phyloP scores from a whole-genome alignment of 2,797 vertebrate genomes.

The Sebastes taczanowskii region DNA sequence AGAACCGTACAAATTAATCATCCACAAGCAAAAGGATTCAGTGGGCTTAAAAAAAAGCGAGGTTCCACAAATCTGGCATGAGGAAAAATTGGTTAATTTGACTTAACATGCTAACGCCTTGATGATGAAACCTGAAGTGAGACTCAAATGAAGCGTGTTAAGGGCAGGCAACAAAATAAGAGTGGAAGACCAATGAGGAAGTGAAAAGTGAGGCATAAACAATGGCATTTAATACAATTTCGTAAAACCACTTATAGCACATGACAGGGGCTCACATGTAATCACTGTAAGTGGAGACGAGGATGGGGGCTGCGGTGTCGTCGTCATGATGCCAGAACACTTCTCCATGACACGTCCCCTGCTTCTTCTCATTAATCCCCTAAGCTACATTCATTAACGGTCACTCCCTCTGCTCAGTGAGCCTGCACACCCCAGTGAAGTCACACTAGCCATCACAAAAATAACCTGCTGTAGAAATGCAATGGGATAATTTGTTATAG shows the following conservation, averaged over 20 bases:
- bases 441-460: conserved; percentile 65
- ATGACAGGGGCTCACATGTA: conserved; percentile 85
- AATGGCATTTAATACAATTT: conserved; percentile 85
- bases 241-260: conserved; percentile 79
- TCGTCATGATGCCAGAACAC: conserved; percentile 72
- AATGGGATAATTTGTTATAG: conserved; percentile 57
- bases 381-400: conserved; percentile 80
- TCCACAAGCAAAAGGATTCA: conserved; percentile 42
- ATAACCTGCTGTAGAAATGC: conserved; percentile 67
- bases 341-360: conserved; percentile 79
- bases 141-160: conserved; percentile 75
- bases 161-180: conserved; percentile 60
- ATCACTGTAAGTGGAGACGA: conserved; percentile 81
- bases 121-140: conserved; percentile 77
- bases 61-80: conserved; percentile 55
- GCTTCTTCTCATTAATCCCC: conserved; percentile 83
- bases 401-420: conserved; percentile 65
- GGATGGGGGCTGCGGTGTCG: conserved; percentile 67
- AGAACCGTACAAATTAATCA: conserved; percentile 58
- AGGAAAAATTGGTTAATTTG: conserved; percentile 74
- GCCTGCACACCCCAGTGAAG: conserved; percentile 47
- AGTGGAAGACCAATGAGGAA: conserved; percentile 60
- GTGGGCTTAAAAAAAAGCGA: conserved; percentile 32
- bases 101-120: conserved; percentile 73
- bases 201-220: conserved; percentile 83